Base-by-base conservation (phyloP, 1,140 invertebrate genomes). In the Armadillidium nasatum region DNA sequence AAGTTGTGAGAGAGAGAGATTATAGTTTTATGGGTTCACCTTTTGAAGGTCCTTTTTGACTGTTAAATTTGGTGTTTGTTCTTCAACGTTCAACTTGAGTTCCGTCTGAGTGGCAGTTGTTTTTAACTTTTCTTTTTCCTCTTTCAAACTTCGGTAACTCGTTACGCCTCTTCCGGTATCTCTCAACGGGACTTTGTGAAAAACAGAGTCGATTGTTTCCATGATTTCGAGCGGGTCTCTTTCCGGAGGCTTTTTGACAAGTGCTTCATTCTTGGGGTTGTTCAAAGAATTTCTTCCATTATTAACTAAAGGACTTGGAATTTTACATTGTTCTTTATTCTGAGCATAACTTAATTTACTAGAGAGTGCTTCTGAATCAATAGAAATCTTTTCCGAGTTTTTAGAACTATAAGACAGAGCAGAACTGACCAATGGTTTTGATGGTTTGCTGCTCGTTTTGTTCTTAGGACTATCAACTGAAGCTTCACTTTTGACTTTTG, bases 151-250 rank as follows among this genome's bases (percentile, higher is more conserved):
- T 21, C 71, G 71, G 70, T 68, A n/a, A 10, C 73, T 78, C 71
- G 73, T 46, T 13, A 44, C 70, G 10, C 70, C 71, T 44, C 74
- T 43, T n/a, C 77, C 77, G 0, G 74, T 78, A 50, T 78, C 71
- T 44, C 77, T 60, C 50, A 78, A 50, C 13, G 74, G 77, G n/a
- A 78, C 74, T 10, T 66, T 75, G 33, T 76, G 77, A 74, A 78
- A 76, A 43, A 78, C 77, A 1, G 77, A 78, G 23, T 78, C 77
- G 45, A 73, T 72, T 43, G 77, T 78, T 33, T 78, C 77, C 77
- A 78, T 78, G 44, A 78, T 78, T 44, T 74, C 77, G 0, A 78
- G 66, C 1, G 77, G 77, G 22, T 78, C 77, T 19, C 77, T 60
- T 10, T 50, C 44, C n/a, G 66, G 44, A 19, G 74, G 66, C 0